Conservation (phyloP, 2,888 invertebrate species). For the Drosophila barbarae region DNA sequence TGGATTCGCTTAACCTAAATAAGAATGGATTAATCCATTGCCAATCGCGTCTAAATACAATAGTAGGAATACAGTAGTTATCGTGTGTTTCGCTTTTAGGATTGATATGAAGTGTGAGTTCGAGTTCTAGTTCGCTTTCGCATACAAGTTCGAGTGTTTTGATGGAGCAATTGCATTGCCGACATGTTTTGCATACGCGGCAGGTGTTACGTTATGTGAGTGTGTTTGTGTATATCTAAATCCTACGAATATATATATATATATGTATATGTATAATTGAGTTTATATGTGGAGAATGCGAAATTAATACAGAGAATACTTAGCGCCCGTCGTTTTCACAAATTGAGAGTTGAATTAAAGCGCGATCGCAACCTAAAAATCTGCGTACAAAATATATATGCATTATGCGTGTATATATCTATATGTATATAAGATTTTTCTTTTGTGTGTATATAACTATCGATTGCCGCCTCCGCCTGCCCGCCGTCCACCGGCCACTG, state of each 20-base stretch:
- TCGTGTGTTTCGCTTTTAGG: constrained; percentile 52
- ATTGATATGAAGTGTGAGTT: constrained; percentile 57
- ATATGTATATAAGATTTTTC: constrained; percentile 18
- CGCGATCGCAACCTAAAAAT: constrained; percentile 56
- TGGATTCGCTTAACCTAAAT: constrained; percentile 31
- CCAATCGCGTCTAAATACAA: constrained; percentile 58
- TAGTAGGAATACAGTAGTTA: constrained; percentile 70
- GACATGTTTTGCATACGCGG: constrained; percentile 20
- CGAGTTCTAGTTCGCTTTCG: constrained; percentile 2
- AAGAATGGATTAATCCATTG: constrained; percentile 35
- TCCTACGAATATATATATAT: constrained; percentile 19
- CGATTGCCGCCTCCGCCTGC: constrained; percentile 27
- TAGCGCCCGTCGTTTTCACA: constrained; percentile 62
- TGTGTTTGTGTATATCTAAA: constrained; percentile 14
- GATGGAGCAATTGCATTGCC: constrained; percentile 39
- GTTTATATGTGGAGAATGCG: constrained; percentile 48
- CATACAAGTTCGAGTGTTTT: constrained; percentile 13
- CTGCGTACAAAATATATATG: constrained; percentile 65
- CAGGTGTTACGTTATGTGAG: constrained; percentile 8
- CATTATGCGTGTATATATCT: constrained; percentile 39
- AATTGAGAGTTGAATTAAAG: constrained; percentile 46
- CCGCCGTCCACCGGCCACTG: neutral
- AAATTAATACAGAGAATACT: constrained; percentile 52
- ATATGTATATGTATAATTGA: constrained; percentile 13
- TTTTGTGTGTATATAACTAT: constrained; percentile 28